Evolutionary conservation across 2,113 vertebrate genomes (phyloP).

Genomic region (Oncorhynchus gorbuscha): DNA sequence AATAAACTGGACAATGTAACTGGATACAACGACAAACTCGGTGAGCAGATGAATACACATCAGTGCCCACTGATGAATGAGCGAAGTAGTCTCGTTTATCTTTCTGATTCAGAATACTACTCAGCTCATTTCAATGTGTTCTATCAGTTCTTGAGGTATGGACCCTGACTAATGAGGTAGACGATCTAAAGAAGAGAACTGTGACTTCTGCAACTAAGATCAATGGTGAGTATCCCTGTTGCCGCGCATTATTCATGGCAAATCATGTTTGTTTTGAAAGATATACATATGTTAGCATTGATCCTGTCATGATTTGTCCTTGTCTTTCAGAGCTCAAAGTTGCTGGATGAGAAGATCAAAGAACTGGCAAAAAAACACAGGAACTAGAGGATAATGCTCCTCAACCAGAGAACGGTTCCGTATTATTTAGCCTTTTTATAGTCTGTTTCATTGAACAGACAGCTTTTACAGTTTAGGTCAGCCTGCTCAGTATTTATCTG

Average conservation of each 20-base stretch:
- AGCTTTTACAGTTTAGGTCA: neutral
- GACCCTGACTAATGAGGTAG: slow-evolving; percentile 23
- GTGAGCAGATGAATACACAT: neutral
- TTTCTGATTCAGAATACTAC: neutral
- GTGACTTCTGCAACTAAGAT: slow-evolving; percentile 23
- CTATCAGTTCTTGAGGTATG: slow-evolving; percentile 53
- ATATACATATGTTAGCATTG: neutral
- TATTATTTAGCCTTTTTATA: neutral
- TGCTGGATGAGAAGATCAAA: slow-evolving; percentile 23
- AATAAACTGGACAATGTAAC: too few relatives aligned
- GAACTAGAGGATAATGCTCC: slow-evolving; percentile 30
- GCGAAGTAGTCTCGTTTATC: neutral
- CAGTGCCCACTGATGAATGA: neutral
- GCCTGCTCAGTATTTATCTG: neutral
- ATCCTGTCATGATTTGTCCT: neutral
- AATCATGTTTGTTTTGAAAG: neutral
- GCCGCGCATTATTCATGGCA: neutral
- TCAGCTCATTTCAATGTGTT: neutral
- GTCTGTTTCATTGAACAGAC: neutral
- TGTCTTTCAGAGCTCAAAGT: slow-evolving; percentile 37
- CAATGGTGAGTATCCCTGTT: slow-evolving; percentile 28
- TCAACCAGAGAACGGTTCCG: slow-evolving; percentile 44
- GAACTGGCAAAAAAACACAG: slow-evolving; percentile 24
- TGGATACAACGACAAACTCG: neutral
- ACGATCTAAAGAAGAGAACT: slow-evolving; percentile 27